These are phyloP conservation scores for Catharus minimus DNA, from an alignment of 2,113 vertebrate genomes.

Conservation along the genomic window DNA sequence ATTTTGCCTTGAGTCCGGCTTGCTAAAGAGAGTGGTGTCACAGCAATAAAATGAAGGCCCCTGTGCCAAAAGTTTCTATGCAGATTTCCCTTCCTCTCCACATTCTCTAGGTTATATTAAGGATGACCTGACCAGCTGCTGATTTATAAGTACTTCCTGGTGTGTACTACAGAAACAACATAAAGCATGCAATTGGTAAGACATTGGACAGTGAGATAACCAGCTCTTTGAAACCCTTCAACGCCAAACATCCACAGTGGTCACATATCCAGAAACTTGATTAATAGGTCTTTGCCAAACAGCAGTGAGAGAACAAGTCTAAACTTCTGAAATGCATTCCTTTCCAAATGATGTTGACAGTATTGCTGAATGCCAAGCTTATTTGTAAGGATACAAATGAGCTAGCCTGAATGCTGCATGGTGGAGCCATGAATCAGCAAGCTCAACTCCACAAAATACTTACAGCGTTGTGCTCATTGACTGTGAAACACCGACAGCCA, in stretches of 20 bases:
- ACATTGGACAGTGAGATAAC: background rate
- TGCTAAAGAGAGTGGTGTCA: background rate
- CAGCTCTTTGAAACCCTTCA: background rate
- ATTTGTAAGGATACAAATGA: background rate
- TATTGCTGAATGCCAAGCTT: background rate
- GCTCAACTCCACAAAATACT: background rate
- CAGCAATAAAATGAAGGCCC: background rate
- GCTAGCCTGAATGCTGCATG: background rate
- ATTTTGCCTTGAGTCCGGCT: constrained; percentile 27
- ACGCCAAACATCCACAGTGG: background rate
- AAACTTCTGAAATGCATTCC: background rate
- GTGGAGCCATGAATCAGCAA: background rate
- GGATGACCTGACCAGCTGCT: background rate
- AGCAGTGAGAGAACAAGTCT: background rate
- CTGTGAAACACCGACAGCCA: background rate
- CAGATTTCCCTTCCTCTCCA: background rate
- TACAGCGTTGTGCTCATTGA: background rate
- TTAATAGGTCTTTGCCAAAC: background rate
- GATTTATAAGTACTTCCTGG: background rate
- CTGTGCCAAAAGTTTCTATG: background rate
- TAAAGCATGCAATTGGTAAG: background rate
- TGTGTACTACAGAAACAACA: background rate
- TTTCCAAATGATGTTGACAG: background rate
- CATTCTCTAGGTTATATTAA: background rate
- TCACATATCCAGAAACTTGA: background rate